Evolutionary conservation across 2,797 vertebrate species (phyloP).

Genomic region (Masticophis lateralis): DNA sequence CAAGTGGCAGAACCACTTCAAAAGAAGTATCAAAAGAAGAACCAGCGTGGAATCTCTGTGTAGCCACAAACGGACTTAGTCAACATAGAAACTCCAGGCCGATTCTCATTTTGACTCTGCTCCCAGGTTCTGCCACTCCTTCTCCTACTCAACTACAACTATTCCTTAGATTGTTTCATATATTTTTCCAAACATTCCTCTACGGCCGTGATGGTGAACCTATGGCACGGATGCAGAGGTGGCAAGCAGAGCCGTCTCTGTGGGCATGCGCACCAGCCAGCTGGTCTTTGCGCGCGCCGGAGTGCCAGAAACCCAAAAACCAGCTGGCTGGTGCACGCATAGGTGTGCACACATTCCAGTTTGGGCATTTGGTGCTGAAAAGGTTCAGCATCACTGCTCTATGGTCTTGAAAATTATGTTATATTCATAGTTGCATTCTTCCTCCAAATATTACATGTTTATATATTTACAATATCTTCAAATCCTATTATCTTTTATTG

Average conservation of each 20-base stretch:
- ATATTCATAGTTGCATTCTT: conserved; percentile 40
- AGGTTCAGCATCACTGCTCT: not conserved
- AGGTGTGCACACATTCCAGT: too few species aligned
- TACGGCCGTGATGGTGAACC: not conserved
- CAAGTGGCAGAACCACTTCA: not conserved
- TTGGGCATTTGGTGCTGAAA: too few species aligned
- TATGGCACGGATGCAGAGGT: too few species aligned
- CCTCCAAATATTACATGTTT: not conserved
- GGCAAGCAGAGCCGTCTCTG: too few species aligned
- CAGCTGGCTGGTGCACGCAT: too few species aligned
- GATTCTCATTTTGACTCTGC: not conserved
- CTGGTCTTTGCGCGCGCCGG: too few species aligned
- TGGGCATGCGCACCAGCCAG: too few species aligned
- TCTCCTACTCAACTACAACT: not conserved
- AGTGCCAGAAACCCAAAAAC: too few species aligned
- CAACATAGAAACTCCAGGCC: not conserved
- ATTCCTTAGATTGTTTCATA: not conserved
- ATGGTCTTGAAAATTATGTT: conserved; percentile 14
- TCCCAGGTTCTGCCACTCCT: not conserved
- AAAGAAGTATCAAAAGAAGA: not conserved
- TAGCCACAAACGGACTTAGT: not conserved
- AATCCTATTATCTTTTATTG: conserved; percentile 66
- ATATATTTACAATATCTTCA: conserved; percentile 43
- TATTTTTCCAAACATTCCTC: not conserved
- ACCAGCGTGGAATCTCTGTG: not conserved